Evolutionary conservation across 2,888 invertebrate genomes (phyloP).

Genomic region (Ormyrus rosae): DNA sequence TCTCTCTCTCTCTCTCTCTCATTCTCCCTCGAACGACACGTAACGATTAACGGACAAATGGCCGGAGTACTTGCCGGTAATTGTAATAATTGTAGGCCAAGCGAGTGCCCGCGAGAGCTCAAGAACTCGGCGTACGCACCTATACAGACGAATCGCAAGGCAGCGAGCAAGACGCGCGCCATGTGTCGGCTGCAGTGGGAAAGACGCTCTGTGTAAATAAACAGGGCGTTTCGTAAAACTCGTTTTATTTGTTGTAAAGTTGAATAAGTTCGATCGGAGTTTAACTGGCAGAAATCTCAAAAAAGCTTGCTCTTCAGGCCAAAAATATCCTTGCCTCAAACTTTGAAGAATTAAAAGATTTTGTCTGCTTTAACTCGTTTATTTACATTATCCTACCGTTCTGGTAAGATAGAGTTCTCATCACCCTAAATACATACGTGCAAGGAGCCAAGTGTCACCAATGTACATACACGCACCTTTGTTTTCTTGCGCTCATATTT

Average conservation of each 20-base stretch:
- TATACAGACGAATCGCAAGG: slow-evolving; percentile 33
- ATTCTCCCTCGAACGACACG: slow-evolving; percentile 60
- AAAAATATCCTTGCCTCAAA: no score
- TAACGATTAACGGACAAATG: slow-evolving; percentile 74
- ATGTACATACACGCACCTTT: slow-evolving; percentile 21
- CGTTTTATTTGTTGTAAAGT: not conserved
- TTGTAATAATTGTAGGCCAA: slow-evolving; percentile 73
- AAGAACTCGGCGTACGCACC: slow-evolving; percentile 36
- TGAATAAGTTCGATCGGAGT: no score
- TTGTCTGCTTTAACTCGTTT: no score
- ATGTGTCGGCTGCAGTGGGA: slow-evolving; percentile 67
- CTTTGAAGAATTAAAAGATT: no score
- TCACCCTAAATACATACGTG: no score
- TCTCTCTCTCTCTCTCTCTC: not conserved
- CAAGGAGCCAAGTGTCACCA: not conserved
- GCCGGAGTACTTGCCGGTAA: slow-evolving; percentile 71
- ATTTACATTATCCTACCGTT: no score
- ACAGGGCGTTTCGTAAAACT: slow-evolving; percentile 12
- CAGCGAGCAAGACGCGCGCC: slow-evolving; percentile 60
- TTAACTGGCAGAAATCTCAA: no score
- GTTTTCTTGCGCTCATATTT: slow-evolving; percentile 52
- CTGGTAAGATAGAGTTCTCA: no score
- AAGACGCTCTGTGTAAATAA: slow-evolving; percentile 53
- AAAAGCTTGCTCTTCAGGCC: no score
- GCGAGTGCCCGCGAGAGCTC: slow-evolving; percentile 34